Conservation (phyloP, 2,888 invertebrate genomes). For the Clepsis dumicolana region DNA sequence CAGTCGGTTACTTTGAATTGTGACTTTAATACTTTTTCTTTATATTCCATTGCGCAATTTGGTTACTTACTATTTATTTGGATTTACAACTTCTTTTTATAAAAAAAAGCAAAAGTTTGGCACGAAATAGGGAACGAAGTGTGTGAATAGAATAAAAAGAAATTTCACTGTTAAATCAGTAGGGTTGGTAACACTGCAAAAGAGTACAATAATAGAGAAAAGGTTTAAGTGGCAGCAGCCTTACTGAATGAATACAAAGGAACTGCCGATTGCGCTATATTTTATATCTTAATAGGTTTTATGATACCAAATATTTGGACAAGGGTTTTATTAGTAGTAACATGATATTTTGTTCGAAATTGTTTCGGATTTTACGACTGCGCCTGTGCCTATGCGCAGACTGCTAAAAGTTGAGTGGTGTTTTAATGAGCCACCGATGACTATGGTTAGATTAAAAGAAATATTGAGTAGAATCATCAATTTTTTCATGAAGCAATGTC, state of each 20-base stretch:
- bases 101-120: no score
- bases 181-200: background rate
- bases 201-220: constrained; percentile 24
- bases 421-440: background rate
- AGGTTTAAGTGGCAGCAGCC: constrained; percentile 75
- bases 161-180: no score
- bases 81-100: no score
- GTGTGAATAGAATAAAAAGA: no score
- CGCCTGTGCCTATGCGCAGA: constrained; percentile 80
- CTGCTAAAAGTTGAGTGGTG: constrained; percentile 66
- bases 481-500: no score
- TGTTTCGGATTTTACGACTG: constrained; percentile 71
- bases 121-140: no score
- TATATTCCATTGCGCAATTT: no score
- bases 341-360: constrained; percentile 79
- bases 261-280: constrained; percentile 80
- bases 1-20: no score
- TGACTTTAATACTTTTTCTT: no score
- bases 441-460: no score
- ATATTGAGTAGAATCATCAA: no score
- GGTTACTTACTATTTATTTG: no score
- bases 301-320: constrained; percentile 85
- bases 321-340: constrained; percentile 81
- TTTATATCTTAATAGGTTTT: constrained; percentile 82
- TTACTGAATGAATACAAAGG: constrained; percentile 79